Base-by-base conservation (phyloP, 2,888 invertebrate genomes). In the Lamproptera curius region DNA sequence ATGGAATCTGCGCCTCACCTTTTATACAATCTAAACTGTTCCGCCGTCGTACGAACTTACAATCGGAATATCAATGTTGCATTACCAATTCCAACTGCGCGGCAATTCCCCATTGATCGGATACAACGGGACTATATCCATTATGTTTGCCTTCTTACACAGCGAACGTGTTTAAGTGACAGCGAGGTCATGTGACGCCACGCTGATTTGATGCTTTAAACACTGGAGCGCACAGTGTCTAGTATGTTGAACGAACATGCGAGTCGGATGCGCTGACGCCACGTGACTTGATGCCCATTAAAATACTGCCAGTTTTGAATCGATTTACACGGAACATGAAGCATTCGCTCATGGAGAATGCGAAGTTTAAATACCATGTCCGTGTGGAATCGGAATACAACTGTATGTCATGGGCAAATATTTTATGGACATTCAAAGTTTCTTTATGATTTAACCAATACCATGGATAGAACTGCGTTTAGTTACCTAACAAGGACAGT, bases 21-120 rank as follows among this genome's bases (percentile, higher is more conserved):
- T 50, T 51, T 43, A 49, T 46, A 46, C 41, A 46, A 43, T 51
- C 50, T 53, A 54, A 48, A 54, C 51, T 43, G 46, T 42, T 55
- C 28, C 35, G 28, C 50, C 51, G 55, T 56, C 53, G 53, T 45
- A 51, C 37, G 49, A 42, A 48, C 46, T 43, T 54, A 52, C 58
- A 54, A 42, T 53, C 51, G 16, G 61, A 62, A 61, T 62, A 61
- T 53, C 56, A 62, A 61, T 55, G 44, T 48, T 49, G 52, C 36
- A 61, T 60, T 61, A 56, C 57, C 61, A 62, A 61, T 62, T 60
- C 61, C 56, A 61, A 58, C 53, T 49, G 57, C 58, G 59, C 56
- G 55, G 53, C 58, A 56, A 60, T 55, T 61, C 60, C 55, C 62
- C 55, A 54, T 47, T 51, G 59, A 55, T 53, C 54, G 50, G 46